Percentiles rank a stretch among this genome's conserved stretches.
phyloP scores from a whole-genome alignment of 2,888 invertebrate genomes.

The Apodemia zela region DNA sequence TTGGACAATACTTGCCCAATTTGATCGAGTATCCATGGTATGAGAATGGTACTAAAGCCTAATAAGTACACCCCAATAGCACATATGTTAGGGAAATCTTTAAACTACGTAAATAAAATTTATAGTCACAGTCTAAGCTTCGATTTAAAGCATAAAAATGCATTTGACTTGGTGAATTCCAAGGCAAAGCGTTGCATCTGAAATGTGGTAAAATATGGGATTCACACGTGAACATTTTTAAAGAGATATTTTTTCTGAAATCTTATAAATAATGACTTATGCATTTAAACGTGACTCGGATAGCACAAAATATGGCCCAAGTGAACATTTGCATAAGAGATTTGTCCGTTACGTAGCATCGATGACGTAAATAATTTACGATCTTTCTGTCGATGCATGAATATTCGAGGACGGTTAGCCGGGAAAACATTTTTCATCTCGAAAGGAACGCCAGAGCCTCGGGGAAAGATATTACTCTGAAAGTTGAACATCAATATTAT shows the following conservation, averaged over 20 bases:
- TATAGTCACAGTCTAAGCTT: not conserved
- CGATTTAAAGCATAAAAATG: not conserved
- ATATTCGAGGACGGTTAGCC: slow-evolving; percentile 56
- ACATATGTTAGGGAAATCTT: no score
- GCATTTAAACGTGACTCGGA: slow-evolving; percentile 18
- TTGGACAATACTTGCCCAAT: no score
- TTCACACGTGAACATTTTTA: slow-evolving; percentile 11
- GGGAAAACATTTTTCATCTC: slow-evolving; percentile 59
- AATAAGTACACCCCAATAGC: no score
- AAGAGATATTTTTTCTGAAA: slow-evolving; percentile 7
- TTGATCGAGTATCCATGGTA: no score
- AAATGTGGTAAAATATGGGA: slow-evolving; percentile 10
- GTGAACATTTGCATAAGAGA: slow-evolving; percentile 43
- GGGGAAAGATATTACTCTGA: slow-evolving; percentile 59
- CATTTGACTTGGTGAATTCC: not conserved
- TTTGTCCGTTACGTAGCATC: slow-evolving; percentile 45
- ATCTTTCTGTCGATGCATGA: slow-evolving; percentile 52
- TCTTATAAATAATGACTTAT: slow-evolving; percentile 11
- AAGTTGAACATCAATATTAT: slow-evolving; percentile 63
- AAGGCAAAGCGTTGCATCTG: slow-evolving; percentile 9
- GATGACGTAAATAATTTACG: slow-evolving; percentile 59
- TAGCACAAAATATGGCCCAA: slow-evolving; percentile 32
- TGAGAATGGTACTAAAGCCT: no score
- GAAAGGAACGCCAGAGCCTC: slow-evolving; percentile 48
- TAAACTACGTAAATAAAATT: not conserved